These are phyloP conservation scores for Oophaga sylvatica DNA, from an alignment of 2,797 vertebrate genomes.

Conservation along the genomic window DNA sequence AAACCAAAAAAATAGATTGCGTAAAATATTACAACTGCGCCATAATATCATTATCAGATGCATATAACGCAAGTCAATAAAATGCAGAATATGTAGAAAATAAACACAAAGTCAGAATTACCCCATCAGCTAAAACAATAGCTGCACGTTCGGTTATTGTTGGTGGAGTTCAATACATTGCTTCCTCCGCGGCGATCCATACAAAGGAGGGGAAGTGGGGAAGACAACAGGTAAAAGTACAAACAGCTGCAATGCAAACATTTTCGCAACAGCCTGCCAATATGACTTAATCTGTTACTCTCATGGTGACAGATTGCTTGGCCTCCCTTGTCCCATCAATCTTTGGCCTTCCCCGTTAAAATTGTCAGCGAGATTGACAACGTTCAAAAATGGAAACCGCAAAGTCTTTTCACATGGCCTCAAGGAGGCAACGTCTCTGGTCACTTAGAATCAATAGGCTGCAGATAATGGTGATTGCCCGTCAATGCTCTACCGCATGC, in stretches of 20 bases:
- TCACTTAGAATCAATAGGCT: constrained; percentile 38
- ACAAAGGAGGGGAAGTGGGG: constrained; percentile 52
- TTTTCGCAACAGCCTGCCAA: constrained; percentile 59
- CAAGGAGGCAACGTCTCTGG: constrained; percentile 34
- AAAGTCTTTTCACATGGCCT: constrained; percentile 26
- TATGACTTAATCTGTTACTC: constrained; percentile 57
- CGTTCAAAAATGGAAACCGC: constrained; percentile 54
- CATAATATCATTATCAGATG: not conserved
- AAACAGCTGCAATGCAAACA: constrained; percentile 58
- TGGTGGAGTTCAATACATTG: constrained; percentile 32
- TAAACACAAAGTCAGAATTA: not conserved
- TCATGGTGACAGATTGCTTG: constrained; percentile 46
- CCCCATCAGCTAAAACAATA: not conserved
- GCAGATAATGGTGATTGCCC: constrained; percentile 20
- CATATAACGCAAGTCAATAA: not conserved
- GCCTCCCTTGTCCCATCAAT: constrained; percentile 51
- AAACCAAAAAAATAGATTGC: constrained; percentile 25
- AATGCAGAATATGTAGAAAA: not conserved
- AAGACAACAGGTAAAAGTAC: constrained; percentile 56
- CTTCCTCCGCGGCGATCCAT: constrained; percentile 17
- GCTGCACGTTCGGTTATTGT: not conserved
- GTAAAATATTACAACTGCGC: not conserved
- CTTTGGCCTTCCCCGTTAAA: constrained; percentile 49
- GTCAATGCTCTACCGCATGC: not conserved
- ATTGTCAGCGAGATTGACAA: constrained; percentile 58